Evolutionary conservation across 2,888 invertebrate genomes (phyloP), one percentile per base, ranked within the genome.

Genomic region (Trachelus tabidus): DNA sequence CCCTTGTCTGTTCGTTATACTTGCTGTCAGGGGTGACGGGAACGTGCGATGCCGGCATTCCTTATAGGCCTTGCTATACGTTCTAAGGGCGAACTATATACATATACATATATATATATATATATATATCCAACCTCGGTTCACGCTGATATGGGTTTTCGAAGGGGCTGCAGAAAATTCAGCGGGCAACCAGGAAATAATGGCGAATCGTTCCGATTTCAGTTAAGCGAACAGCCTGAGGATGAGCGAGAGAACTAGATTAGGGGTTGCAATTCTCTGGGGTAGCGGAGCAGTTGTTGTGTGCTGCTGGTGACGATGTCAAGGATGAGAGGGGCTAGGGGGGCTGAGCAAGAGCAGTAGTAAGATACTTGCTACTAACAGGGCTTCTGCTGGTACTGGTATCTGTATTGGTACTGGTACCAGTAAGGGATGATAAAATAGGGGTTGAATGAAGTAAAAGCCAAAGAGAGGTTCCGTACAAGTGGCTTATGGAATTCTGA

Each of bases 401-500:
- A 40, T 23, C 15, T 15, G 1, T 56, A 56, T 56, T 56, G 56
- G 56, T 23, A 56, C 6, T 56, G 9, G 9, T 56, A 56, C 23
- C 23, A 2, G 56, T 9, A 56, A 56, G 9, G 56, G 56, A 56
- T 56, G 56, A 9, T 56, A 9, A 56, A 56, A 56, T 56, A 56
- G 56, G 56, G 56, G 56, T 56, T 23, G 56, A 23, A 56, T 23
- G 23, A 9, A 23, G 56, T 23, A 56, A 56, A 56, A 56, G 23
- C 23, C 56, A 56, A 23, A 56, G 56, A 56, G 56, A 56, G 23
- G 23, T 56, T 56, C 78, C 76, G 69, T 77, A 77, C 80, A 80
- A 81, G 79, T 81, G 80, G 81, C 83, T 81, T 80, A 81, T 81
- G 79, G 80, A 81, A 80, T 80, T 81, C 76, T 80, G 76, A 79